A percentile compares a stretch with the other conserved stretches of the same genome.
Conservation (phyloP, 2,797 vertebrate genomes). For the Peromyscus aztecus region DNA sequence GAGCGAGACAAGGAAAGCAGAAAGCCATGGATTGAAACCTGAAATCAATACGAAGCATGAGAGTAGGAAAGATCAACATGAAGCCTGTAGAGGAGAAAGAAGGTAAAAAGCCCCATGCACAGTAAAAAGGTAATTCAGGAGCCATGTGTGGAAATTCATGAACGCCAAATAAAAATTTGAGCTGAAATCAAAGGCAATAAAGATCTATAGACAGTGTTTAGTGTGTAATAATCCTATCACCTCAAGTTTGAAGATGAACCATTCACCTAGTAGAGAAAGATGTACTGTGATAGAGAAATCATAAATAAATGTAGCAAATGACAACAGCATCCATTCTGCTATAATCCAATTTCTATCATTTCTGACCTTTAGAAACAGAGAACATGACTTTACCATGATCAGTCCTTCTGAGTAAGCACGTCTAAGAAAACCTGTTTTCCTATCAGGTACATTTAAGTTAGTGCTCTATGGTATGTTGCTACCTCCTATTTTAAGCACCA, state of each 20-base stretch:
- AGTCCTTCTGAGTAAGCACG: not conserved
- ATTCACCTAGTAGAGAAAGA: conserved; percentile 6
- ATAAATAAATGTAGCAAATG: not conserved
- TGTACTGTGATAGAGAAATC: not conserved
- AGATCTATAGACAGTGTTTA: not conserved
- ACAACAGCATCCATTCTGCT: not conserved
- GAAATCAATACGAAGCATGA: not conserved
- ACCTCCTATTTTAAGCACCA: not conserved
- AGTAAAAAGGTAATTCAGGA: not conserved
- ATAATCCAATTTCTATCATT: not conserved
- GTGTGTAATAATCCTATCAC: not conserved
- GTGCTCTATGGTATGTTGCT: not conserved
- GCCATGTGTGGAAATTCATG: not conserved
- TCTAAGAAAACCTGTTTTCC: conserved; percentile 12
- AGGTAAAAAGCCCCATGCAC: not conserved
- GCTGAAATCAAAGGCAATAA: conserved; percentile 1
- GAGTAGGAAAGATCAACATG: not conserved
- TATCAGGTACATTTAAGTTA: not conserved
- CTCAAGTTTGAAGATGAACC: not conserved
- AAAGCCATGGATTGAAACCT: not conserved
- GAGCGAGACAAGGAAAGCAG: not conserved
- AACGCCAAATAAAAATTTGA: not conserved
- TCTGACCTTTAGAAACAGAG: conserved; percentile 9
- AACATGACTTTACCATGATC: not conserved
- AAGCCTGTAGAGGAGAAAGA: not conserved